Conservation (phyloP, 2,888 invertebrate genomes). For the Drosophila kanekoi region DNA sequence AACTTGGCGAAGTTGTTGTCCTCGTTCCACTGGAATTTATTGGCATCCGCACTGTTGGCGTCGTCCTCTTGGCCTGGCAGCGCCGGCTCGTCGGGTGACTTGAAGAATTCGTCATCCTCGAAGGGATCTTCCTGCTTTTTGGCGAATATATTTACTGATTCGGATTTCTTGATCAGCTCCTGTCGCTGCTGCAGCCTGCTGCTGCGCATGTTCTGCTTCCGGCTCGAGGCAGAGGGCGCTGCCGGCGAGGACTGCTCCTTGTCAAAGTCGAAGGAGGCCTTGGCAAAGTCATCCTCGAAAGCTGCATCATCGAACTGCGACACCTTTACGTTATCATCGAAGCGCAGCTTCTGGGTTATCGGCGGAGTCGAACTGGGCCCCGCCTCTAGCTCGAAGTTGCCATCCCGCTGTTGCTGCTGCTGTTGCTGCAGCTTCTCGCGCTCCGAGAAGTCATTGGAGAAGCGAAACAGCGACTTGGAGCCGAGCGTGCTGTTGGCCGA, state of each 20-base stretch:
- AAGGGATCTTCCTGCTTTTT: conserved; percentile 95
- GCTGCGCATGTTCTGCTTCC: conserved; percentile 83
- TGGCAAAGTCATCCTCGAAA: conserved; percentile 87
- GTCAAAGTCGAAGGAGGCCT: conserved; percentile 85
- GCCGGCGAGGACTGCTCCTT: conserved; percentile 79
- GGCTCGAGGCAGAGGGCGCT: conserved; percentile 47
- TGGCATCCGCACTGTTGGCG: conserved; percentile 30
- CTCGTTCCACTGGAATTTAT: conserved; percentile 83
- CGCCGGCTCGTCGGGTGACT: conserved; percentile 76
- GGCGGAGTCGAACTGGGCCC: conserved; percentile 71
- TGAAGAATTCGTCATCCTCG: conserved; percentile 95
- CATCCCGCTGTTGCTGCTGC: conserved; percentile 36
- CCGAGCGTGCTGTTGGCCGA: conserved; percentile 61
- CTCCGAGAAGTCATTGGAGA: conserved; percentile 88
- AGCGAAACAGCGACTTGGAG: conserved; percentile 85
- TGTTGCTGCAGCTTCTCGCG: conserved; percentile 70
- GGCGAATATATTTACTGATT: conserved; percentile 95
- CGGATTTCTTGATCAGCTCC: conserved; percentile 92
- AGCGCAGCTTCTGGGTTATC: conserved; percentile 85
- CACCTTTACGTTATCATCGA: conserved; percentile 90
- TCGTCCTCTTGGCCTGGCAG: conserved; percentile 33
- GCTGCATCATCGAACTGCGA: conserved; percentile 85
- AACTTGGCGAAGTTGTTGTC: conserved; percentile 85
- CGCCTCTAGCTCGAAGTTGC: conserved; percentile 64
- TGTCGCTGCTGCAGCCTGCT: conserved; percentile 85